Base-by-base conservation (phyloP, 2,888 invertebrate species). In the Polydrusus pterygomalis region DNA sequence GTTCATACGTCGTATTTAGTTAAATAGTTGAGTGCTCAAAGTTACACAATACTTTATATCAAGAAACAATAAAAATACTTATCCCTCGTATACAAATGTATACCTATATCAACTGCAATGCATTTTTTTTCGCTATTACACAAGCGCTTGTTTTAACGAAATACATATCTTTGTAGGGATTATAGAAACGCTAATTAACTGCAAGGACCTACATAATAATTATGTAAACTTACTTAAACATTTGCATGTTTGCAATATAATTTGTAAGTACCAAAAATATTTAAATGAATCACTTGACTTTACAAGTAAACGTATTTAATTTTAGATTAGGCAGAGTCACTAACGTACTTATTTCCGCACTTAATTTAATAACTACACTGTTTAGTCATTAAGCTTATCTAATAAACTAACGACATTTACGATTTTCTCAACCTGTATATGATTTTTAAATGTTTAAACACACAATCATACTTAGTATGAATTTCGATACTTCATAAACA, bases 231-330 rank as follows among this genome's bases (percentile, higher is more conserved):
- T 54, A 54, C 54, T 25, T 30, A 13, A 54, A 30, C 2, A 3
- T 30, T 1, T 13, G 13, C 54, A 54, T 54, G 17, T n/a, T 54
- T 54, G 20, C 20, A 13, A 58, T 34, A 30, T n/a, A 56, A 30
- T 10, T 58, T 15, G 8, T 34, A 34, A 10, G 34, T 34, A 58
- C 11, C 34, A 9, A 15, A 34, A 58, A 34, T 58, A 58, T 34
- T 58, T 1, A 34, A 58, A 58, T 34, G 9, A 58, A 34, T 58
- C 34, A 58, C 34, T 17, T 17, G 17, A 54, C 25, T 58, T 58
- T 34, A 54, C 5, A 25, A 54, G 9, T 2, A 34, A 10, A 6
- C 15, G 1, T 58, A 56, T 18, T 56, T 56, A 58, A 58, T 58
- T 58, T 54, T 54, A 54, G 54, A 25, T 25, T 25, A 17, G 5